Conservation (phyloP, 2,797 vertebrate species). For the Sebastes jordani region DNA sequence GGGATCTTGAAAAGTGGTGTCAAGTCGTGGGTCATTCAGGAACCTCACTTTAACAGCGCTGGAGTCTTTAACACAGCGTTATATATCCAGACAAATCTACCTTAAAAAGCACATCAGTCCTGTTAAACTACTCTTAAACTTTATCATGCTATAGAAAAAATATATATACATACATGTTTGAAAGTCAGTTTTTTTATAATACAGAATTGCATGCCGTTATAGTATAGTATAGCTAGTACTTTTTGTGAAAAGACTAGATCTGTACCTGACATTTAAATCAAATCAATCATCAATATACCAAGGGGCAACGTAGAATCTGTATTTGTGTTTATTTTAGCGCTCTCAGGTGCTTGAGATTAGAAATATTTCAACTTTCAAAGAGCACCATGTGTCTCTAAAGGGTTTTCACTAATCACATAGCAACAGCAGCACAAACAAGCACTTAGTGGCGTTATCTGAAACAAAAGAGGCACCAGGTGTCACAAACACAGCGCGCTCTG, state of each 20-base stretch:
- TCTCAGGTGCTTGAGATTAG: background rate
- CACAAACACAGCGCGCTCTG: background rate
- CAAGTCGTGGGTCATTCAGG: background rate
- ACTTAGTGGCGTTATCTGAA: background rate
- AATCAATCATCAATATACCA: background rate
- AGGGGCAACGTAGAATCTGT: background rate
- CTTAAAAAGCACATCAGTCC: background rate
- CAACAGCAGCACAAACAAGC: conserved; percentile 3
- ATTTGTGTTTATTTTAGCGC: background rate
- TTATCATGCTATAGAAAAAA: background rate
- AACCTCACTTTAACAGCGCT: background rate
- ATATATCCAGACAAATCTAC: background rate
- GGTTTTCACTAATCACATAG: background rate
- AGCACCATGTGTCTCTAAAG: background rate
- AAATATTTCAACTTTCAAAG: background rate
- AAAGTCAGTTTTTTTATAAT: background rate
- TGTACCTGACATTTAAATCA: too few species aligned
- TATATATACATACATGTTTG: too few species aligned
- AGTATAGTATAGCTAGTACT: background rate
- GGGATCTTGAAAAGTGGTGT: conserved; percentile 4
- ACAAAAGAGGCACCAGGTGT: background rate
- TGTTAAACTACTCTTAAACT: background rate
- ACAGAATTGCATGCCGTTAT: too few species aligned
- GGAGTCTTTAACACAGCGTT: background rate
- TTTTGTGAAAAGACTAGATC: background rate